These are phyloP conservation scores for Strigamia crassipes DNA, from an alignment of 2,888 invertebrate genomes.

Conservation along the genomic window DNA sequence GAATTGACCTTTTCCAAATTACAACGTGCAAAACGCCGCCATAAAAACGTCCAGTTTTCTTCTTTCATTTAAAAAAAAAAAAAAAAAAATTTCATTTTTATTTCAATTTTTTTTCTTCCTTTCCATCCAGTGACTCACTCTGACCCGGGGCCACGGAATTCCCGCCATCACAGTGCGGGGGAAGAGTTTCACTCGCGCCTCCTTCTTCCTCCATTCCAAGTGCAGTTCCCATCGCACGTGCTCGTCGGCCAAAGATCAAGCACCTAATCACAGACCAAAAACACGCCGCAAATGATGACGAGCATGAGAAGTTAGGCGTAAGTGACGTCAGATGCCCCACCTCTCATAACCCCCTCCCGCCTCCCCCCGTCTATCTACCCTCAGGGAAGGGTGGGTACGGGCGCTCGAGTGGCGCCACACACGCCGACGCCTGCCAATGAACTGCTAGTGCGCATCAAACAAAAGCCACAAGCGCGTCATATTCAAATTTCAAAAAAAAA, in stretches of 20 bases:
- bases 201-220: slow-evolving; percentile 5
- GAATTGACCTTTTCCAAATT: too few species aligned
- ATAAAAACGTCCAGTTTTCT: too few species aligned
- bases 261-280: neutral
- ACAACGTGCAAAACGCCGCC: too few species aligned
- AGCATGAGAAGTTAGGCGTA: neutral
- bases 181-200: neutral
- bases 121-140: neutral
- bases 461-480: slow-evolving; percentile 12
- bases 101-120: neutral
- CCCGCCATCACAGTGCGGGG: slow-evolving; percentile 5
- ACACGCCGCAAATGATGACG: neutral
- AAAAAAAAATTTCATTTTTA: neutral
- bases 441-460: neutral
- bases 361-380: neutral
- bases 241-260: slow-evolving; percentile 30
- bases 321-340: slow-evolving; percentile 9
- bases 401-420: slow-evolving; percentile 35
- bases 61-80: too few species aligned
- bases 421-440: slow-evolving; percentile 38
- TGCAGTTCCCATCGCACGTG: neutral
- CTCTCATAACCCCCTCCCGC: neutral
- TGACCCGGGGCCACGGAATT: neutral
- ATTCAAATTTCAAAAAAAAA: neutral
- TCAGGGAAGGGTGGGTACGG: slow-evolving; percentile 15